Conservation (phyloP, 2,888 invertebrate genomes). For the Rotaria sp. region DNA sequence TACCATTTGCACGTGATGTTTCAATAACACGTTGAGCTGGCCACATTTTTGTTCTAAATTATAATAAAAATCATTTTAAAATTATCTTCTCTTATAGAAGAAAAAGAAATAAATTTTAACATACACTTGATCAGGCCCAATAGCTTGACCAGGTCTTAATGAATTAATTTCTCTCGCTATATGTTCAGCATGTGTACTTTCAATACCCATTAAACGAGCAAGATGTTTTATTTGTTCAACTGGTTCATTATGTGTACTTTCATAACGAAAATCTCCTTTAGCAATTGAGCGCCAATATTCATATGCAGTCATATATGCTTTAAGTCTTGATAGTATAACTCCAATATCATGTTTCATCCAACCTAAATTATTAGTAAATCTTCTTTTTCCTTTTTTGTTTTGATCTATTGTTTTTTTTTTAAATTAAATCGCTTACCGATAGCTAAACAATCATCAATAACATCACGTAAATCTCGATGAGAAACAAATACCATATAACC, state of each 20-base stretch:
- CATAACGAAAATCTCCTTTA: slow-evolving; percentile 26
- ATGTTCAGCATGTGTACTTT: neutral
- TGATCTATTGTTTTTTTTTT: neutral
- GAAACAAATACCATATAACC: neutral
- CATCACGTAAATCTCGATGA: slow-evolving; percentile 26
- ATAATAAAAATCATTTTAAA: neutral
- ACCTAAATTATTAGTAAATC: neutral
- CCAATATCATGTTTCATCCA: slow-evolving; percentile 30
- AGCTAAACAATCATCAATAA: slow-evolving; percentile 6
- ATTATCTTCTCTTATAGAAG: neutral
- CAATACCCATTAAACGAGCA: neutral
- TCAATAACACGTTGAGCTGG: slow-evolving; percentile 25
- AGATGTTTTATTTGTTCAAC: slow-evolving; percentile 25
- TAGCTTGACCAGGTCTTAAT: slow-evolving; percentile 22
- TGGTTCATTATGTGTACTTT: neutral
- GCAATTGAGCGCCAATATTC: neutral
- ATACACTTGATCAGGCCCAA: slow-evolving; percentile 30
- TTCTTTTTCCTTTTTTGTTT: too few species aligned
- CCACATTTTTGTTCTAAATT: slow-evolving; percentile 21
- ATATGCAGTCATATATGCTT: neutral
- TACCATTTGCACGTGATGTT: neutral
- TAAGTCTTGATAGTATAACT: neutral
- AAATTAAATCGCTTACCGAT: neutral
- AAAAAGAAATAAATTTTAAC: neutral
- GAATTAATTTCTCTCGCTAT: slow-evolving; percentile 7